These are phyloP conservation scores for Coracias cyanogaster DNA, from an alignment of 2,797 vertebrate species.

Conservation along the genomic window DNA sequence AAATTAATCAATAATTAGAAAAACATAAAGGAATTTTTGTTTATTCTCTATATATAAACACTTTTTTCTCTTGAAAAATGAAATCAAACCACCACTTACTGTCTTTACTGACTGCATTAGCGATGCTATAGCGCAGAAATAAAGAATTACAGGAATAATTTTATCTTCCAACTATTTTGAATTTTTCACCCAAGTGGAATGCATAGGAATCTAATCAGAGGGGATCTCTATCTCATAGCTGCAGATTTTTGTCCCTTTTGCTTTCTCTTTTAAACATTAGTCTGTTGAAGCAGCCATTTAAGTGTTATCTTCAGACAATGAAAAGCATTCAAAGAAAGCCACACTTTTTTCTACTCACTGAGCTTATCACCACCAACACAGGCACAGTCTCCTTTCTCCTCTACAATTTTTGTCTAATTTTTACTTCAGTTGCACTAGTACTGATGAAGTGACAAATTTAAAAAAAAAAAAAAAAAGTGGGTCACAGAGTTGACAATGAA, in stretches of 20 bases:
- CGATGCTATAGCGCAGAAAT: neutral
- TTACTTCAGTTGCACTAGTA: neutral
- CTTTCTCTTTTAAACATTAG: neutral
- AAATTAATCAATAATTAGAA: neutral
- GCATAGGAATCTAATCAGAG: neutral
- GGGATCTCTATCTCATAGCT: neutral
- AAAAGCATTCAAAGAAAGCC: neutral
- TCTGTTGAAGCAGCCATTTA: neutral
- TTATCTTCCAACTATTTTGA: neutral
- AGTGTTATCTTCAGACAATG: neutral
- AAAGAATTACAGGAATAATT: neutral
- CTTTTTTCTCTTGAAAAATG: neutral
- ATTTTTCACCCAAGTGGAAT: neutral
- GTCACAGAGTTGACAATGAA: neutral
- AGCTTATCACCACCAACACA: neutral
- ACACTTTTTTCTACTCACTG: neutral
- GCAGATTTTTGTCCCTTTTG: neutral
- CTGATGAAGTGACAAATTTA: neutral
- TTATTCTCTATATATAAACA: neutral
- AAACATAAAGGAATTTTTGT: neutral
- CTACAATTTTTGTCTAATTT: neutral
- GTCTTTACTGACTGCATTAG: neutral
- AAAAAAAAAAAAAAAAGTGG: neutral
- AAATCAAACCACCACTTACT: neutral
- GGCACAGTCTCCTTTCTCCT: neutral